Conservation (phyloP, 2,888 invertebrate species). For the Nyleta sp. region DNA sequence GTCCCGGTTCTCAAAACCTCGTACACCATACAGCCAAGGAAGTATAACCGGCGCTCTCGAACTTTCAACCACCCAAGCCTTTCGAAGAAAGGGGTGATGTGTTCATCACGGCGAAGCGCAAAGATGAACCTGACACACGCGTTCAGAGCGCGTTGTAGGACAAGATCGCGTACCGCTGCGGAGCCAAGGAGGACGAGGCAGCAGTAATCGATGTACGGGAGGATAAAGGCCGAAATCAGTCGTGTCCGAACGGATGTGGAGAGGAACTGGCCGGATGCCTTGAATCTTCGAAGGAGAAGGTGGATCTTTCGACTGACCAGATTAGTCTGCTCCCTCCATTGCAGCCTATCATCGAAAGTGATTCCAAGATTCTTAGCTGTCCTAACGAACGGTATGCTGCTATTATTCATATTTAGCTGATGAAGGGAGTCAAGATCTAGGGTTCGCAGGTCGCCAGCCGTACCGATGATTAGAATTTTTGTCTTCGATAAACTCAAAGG, state of each 20-base stretch:
- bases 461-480: no score
- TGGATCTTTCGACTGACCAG: background rate
- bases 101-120: background rate
- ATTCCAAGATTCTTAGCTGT: background rate
- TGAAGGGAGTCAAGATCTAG: no score
- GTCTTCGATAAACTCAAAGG: no score
- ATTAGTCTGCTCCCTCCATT: background rate
- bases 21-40: no score
- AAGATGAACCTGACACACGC: background rate
- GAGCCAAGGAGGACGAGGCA: background rate
- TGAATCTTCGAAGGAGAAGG: background rate
- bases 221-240: background rate
- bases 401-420: no score
- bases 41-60: no score
- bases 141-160: background rate
- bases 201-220: constrained; percentile 5
- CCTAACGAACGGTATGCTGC: background rate
- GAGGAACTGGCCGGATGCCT: background rate
- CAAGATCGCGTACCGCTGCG: background rate
- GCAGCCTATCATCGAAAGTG: background rate
- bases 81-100: background rate
- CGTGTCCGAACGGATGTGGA: background rate
- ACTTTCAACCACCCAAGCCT: background rate
- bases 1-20: no score
- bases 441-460: no score